These are phyloP conservation scores for Melieria omissa DNA, from an alignment of 2,888 invertebrate genomes.

Conservation along the genomic window DNA sequence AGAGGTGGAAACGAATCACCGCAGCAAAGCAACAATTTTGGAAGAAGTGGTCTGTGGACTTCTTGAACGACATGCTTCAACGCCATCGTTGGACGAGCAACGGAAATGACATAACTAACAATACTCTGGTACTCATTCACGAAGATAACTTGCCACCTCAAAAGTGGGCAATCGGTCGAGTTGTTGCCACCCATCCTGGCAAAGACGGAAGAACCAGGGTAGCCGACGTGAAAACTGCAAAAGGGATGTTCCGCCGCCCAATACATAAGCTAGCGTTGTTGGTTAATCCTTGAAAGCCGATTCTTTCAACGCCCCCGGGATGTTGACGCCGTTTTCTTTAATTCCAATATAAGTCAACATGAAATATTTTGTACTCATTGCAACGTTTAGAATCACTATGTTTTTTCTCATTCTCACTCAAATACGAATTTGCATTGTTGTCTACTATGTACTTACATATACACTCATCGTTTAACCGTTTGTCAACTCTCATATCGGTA, in stretches of 20 bases:
- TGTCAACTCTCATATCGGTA: too few relatives aligned
- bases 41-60: conserved; percentile 24
- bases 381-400: too few relatives aligned
- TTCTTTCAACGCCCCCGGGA: conserved; percentile 33
- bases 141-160: conserved; percentile 24
- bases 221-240: conserved; percentile 35
- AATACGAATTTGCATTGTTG: too few relatives aligned
- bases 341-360: too few relatives aligned
- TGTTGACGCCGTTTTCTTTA: background rate
- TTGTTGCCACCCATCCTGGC: conserved; percentile 2
- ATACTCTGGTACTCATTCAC: conserved; percentile 2
- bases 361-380: too few relatives aligned
- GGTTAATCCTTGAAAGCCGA: conserved; percentile 22
- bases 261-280: conserved; percentile 32
- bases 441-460: too few relatives aligned
- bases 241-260: conserved; percentile 28
- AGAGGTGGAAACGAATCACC: conserved; percentile 15
- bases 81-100: conserved; percentile 16
- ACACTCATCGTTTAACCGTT: too few relatives aligned
- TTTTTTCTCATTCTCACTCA: too few relatives aligned
- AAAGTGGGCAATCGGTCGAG: conserved; percentile 3
- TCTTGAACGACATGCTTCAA: conserved; percentile 18
- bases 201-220: conserved; percentile 18
- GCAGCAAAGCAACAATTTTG: conserved; percentile 26
- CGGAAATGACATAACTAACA: background rate